These are phyloP conservation scores for Elysia chlorotica DNA, from an alignment of 1,140 invertebrate genomes.

Conservation along the genomic window DNA sequence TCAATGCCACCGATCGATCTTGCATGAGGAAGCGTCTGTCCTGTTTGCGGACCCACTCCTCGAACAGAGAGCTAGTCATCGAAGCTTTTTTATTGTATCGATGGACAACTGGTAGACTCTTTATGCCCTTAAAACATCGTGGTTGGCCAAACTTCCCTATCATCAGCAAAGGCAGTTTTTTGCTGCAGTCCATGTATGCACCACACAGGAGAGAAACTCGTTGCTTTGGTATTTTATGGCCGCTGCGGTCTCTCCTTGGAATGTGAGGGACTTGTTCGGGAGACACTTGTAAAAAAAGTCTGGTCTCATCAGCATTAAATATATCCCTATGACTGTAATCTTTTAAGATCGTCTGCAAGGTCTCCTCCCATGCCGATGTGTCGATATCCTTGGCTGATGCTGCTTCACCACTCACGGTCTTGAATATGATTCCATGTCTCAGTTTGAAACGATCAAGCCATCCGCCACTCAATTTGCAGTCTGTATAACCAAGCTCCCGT, in stretches of 20 bases:
- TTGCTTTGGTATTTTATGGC: neutral
- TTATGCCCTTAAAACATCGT: constrained; percentile 4
- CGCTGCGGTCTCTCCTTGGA: neutral
- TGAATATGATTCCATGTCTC: neutral
- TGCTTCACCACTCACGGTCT: neutral
- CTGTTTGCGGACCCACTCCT: neutral
- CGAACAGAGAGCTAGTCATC: neutral
- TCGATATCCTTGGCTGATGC: neutral
- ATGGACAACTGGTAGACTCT: neutral
- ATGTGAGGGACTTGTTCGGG: neutral
- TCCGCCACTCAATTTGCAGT: neutral
- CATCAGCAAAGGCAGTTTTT: neutral
- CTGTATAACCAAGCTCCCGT: neutral
- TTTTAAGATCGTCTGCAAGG: neutral
- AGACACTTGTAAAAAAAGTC: neutral
- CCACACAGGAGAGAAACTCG: neutral
- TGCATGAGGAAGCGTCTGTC: neutral
- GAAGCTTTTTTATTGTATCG: neutral
- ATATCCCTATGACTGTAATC: neutral
- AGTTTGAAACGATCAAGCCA: neutral
- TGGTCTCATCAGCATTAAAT: neutral
- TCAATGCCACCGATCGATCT: neutral
- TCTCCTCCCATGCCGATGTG: neutral
- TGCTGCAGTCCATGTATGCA: neutral
- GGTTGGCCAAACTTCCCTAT: neutral